Evolutionary conservation across 2,797 vertebrate genomes (phyloP), one percentile per base, ranked within the genome.

Genomic region (Micrastur ruficollis): DNA sequence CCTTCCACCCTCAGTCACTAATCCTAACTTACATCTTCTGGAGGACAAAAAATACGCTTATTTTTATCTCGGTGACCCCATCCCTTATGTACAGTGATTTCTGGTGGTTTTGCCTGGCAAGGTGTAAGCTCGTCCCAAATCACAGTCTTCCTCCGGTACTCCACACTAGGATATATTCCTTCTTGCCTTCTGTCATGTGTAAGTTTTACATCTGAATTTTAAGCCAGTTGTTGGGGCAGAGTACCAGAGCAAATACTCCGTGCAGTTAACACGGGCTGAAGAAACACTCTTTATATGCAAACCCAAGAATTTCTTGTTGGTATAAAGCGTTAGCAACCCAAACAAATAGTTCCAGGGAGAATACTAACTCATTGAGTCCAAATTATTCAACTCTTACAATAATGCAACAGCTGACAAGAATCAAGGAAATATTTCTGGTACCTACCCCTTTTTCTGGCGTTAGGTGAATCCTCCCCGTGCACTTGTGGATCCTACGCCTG

Each of bases 161-260:
- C 32, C 2, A 2, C 25, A 13, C 8, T 44, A 2, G 5, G 34
- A 50, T 15, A 16, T 12, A n/a, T 20, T 25, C 5, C 8, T 49
- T 85, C 31, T 40, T 76, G 49, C 15, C 14, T 21, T 44, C 61
- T 52, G 14, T 23, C 53, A 31, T 5, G 26, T 23, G 3, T 38
- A 40, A 32, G 32, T 70, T 70, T 74, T 50, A 11, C 58, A n/a
- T 22, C 63, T 52, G 31, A 67, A 22, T 36, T 65, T 65, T 47
- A 56, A 34, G 14, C 11, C 22, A 4, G 13, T 44, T 85, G 9
- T 66, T 50, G 50, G 40, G 52, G 27, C 49, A 6, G 4, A 68
- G 32, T 2, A 25, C 34, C 9, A 40, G n/a, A 67, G 52, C 52
- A 78, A 81, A 81, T 13, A 27, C 8, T 46, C 63, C 46, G 17